phyloP scores from a whole-genome alignment of 2,113 vertebrate species.

The Theristicus caerulescens region DNA sequence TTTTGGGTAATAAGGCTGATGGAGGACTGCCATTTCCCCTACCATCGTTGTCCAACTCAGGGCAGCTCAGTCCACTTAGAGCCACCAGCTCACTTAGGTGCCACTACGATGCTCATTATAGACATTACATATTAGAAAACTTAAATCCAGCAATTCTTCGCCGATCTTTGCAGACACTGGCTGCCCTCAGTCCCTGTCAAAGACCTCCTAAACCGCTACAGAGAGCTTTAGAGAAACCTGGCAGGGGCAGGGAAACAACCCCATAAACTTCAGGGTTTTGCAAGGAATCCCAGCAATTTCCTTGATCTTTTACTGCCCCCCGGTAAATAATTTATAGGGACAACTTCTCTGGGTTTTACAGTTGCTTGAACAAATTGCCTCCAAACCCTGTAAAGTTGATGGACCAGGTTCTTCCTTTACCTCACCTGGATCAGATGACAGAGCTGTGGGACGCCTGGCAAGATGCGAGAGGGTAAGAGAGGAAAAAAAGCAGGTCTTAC shows the following conservation, averaged over 20 bases:
- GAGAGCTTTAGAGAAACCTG: neutral
- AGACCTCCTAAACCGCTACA: neutral
- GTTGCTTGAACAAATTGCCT: neutral
- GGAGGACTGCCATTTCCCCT: neutral
- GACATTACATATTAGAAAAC: no score
- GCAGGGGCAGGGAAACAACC: neutral
- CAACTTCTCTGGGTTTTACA: neutral
- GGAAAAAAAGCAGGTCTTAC: neutral
- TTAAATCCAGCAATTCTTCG: neutral
- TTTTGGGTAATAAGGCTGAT: neutral
- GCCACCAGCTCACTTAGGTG: neutral
- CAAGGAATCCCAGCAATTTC: conserved; percentile 3
- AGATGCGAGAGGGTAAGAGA: neutral
- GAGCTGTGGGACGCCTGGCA: neutral
- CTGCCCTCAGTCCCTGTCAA: neutral
- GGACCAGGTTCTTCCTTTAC: neutral
- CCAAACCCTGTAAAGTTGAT: neutral
- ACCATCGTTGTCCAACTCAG: neutral
- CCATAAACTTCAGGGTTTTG: neutral
- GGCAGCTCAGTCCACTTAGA: neutral
- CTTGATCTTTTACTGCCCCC: conserved; percentile 10
- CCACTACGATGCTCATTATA: neutral
- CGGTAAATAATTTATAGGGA: neutral
- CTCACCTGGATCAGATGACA: neutral
- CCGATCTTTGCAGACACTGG: neutral